A percentile compares a stretch with the other conserved stretches of the same genome.
Evolutionary conservation across 1,140 invertebrate genomes (phyloP).

Genomic region (Formica exsecta): DNA sequence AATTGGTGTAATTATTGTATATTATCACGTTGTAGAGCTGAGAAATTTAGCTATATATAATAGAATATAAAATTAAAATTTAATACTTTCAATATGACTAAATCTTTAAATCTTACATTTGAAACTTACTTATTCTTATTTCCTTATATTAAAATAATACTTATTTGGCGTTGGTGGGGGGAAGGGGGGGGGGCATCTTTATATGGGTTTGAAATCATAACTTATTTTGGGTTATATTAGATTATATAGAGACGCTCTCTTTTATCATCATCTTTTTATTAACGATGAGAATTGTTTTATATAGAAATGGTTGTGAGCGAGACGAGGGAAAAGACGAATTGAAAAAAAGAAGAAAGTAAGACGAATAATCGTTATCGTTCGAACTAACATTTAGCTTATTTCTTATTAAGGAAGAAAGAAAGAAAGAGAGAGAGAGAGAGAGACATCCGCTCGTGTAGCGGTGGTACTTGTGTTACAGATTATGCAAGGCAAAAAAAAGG

Average conservation of each 20-base stretch:
- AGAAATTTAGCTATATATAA: no score
- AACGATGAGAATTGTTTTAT: constrained; percentile 3
- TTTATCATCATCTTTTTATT: constrained; percentile 1
- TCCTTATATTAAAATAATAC: neutral
- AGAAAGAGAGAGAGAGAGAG: constrained; percentile 9
- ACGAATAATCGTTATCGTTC: constrained; percentile 35
- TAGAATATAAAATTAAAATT: no score
- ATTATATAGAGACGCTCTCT: no score
- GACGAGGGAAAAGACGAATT: neutral
- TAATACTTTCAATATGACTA: no score
- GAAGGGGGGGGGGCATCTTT: no score
- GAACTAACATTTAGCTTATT: constrained; percentile 42
- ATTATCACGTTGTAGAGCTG: no score
- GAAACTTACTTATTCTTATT: neutral
- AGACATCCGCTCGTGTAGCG: neutral
- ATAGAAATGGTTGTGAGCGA: neutral
- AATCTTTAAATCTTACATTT: no score
- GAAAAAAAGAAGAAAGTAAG: neutral
- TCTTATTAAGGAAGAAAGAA: constrained; percentile 18
- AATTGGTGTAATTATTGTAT: no score
- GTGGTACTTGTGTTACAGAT: neutral
- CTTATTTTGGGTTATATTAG: no score
- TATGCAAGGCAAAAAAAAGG: constrained; percentile 20
- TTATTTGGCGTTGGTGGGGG: neutral
- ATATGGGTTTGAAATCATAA: no score